These are phyloP conservation scores for Drosophila subsilvestris DNA, from an alignment of 2,888 invertebrate genomes.

Conservation along the genomic window DNA sequence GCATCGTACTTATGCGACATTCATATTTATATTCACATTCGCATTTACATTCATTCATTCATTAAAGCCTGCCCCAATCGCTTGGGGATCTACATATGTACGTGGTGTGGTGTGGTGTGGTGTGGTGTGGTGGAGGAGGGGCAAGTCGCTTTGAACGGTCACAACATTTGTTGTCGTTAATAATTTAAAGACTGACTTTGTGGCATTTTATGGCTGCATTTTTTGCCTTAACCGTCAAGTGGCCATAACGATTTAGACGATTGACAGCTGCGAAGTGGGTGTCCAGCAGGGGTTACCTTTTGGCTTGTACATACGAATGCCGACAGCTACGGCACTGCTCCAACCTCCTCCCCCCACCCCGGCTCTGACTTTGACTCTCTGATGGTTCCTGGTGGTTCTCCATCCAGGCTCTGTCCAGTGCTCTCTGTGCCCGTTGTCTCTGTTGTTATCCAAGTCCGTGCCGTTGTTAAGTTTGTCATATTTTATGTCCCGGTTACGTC, in stretches of 20 bases:
- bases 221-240: slow-evolving; percentile 56
- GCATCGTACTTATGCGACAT: neutral
- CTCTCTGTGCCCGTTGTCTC: slow-evolving; percentile 32
- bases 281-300: slow-evolving; percentile 50
- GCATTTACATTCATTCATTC: neutral
- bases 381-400: slow-evolving; percentile 19
- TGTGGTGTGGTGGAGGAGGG: too few relatives aligned
- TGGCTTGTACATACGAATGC: slow-evolving; percentile 39
- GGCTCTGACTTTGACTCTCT: neutral
- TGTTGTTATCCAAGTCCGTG: slow-evolving; percentile 64
- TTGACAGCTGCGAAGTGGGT: slow-evolving; percentile 75
- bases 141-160: slow-evolving; percentile 46
- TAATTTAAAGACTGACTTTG: slow-evolving; percentile 66
- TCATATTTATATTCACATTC: too few relatives aligned
- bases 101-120: too few relatives aligned
- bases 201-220: slow-evolving; percentile 61
- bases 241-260: slow-evolving; percentile 74
- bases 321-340: slow-evolving; percentile 44
- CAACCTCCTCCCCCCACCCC: neutral
- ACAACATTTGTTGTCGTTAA: slow-evolving; percentile 65
- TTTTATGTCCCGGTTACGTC: slow-evolving; percentile 72
- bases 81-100: slow-evolving; percentile 1
- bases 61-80: neutral
- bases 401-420: slow-evolving; percentile 21
- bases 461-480: slow-evolving; percentile 73